Evolutionary conservation across 2,888 invertebrate species (phyloP).

Genomic region (Cheilosia vulpina): DNA sequence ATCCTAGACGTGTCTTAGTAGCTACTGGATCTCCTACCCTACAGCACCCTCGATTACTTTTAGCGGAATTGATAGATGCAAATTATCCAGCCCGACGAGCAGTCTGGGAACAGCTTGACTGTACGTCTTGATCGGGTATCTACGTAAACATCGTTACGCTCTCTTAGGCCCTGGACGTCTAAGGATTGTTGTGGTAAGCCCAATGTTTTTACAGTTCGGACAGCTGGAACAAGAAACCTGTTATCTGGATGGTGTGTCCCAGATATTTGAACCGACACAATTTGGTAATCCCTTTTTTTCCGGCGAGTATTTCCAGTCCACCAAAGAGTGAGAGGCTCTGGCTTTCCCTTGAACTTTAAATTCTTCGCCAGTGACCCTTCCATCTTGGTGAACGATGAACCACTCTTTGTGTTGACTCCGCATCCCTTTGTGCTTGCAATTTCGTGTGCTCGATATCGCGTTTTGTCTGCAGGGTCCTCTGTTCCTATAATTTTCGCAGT

Average conservation of each 20-base stretch:
- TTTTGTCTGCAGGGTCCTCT: no score
- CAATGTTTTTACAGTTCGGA: no score
- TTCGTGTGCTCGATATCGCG: no score
- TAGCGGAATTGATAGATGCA: slow-evolving; percentile 4
- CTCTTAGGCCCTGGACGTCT: no score
- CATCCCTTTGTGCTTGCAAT: no score
- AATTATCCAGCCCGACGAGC: slow-evolving; percentile 19
- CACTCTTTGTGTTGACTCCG: no score
- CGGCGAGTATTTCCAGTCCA: slow-evolving; percentile 24
- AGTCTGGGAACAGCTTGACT: not conserved
- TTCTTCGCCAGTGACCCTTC: slow-evolving; percentile 22
- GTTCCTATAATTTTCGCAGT: no score
- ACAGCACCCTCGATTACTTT: slow-evolving; percentile 22
- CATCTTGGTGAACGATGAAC: slow-evolving; percentile 55
- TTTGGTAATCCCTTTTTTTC: not conserved
- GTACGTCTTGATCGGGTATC: slow-evolving; percentile 1
- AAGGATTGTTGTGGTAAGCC: no score
- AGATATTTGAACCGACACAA: not conserved
- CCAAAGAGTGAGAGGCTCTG: not conserved
- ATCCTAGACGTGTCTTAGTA: slow-evolving; percentile 41
- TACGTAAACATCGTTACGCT: no score
- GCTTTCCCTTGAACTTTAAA: slow-evolving; percentile 23
- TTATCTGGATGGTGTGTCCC: no score
- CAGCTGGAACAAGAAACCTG: no score
- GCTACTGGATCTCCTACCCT: slow-evolving; percentile 17